Evolutionary conservation across 2,797 vertebrate genomes (phyloP), one percentile per base, ranked within the genome.

Genomic region (Poecilia velifera): DNA sequence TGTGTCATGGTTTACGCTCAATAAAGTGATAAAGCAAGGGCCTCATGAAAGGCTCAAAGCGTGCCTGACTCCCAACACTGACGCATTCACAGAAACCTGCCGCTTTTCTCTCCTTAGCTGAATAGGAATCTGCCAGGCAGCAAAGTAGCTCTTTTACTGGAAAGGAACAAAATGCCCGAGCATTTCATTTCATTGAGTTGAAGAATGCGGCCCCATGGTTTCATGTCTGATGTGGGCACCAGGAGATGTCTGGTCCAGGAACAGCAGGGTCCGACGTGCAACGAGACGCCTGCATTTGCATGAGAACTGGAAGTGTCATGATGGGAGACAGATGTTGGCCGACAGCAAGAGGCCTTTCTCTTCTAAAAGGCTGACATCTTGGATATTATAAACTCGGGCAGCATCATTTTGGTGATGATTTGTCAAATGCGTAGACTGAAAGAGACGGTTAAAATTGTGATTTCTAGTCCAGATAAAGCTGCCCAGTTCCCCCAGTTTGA

Each of bases 191-290:
- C 70, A 72, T 53, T 5, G 53, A 86, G 68, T 53, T 5, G 53
- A 86, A 86, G 85, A 88, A 87, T 86, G 86, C 0, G 9, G 73
- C 79, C 80, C 84, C 47, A 39, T 76, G 80, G 88, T 78, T 59
- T 53, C 43, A 43, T 45, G 84, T 84, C 79, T 86, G 87, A 72
- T 7, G 34, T 39, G 71, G 82, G 76, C 66, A 77, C 34, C 2
- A 51, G 51, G 80, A 18, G 49, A 79, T 46, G 45, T n/a, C 70
- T 77, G 51, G 12, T 14, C 70, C 76, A 57, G 57, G 55, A 84
- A 36, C 81, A 64, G 79, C 74, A 64, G 73, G 77, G 81, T 41
- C 18, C 16, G 34, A 57, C 73, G 28, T 39, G 10, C 51, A 49
- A 79, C 28, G 43, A 77, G 45, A 68, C 43, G 36, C 3, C n/a